Evolutionary conservation across 2,113 vertebrate species (phyloP), one percentile per base, ranked within the genome.

Genomic region (Hypocryptadius cinnamomeus): DNA sequence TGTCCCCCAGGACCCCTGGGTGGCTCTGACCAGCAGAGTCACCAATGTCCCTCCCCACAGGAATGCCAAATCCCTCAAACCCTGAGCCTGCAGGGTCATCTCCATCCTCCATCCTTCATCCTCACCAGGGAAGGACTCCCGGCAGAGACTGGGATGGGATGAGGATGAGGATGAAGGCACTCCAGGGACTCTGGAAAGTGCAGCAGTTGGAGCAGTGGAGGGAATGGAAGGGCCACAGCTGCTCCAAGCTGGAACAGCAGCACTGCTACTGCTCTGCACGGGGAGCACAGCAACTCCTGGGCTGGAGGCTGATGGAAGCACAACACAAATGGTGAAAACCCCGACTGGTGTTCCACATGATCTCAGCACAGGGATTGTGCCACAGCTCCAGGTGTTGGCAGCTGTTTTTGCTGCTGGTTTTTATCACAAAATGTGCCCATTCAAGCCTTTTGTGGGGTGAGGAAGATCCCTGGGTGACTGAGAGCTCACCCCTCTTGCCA

Each of bases 201-300:
- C 27, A 24, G 53, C 2, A 6, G 2, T 5, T 25, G 16, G 15
- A 48, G 48, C 59, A 61, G 24, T 6, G 16, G 15, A 78, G 19
- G 35, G 39, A 85, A 33, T 4, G 44, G 37, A 82, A 70, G 39
- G 56, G 5, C 10, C 13, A 3, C 54, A 39, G 3, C 10, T 25
- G 8, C 22, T 31, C 18, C 0, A 1, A 10, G 53, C 24, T 33
- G n/a, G 28, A 63, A 2, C 5, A 64, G 6, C 4, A 4, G 11
- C 21, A 9, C 9, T 16, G 40, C 4, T 15, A 3, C 27, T 33
- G 25, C 69, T 14, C 9, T 50, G 3, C 6, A 1, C 1, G 25
- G 24, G 2, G 20, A 27, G 44, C 74, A 51, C 28, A 82, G 28
- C 53, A 31, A 15, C 31, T 31, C 21, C 50, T 47, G 42, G 9